Conservation (phyloP, 2,888 invertebrate genomes). For the Callyntrura guangdongensis region DNA sequence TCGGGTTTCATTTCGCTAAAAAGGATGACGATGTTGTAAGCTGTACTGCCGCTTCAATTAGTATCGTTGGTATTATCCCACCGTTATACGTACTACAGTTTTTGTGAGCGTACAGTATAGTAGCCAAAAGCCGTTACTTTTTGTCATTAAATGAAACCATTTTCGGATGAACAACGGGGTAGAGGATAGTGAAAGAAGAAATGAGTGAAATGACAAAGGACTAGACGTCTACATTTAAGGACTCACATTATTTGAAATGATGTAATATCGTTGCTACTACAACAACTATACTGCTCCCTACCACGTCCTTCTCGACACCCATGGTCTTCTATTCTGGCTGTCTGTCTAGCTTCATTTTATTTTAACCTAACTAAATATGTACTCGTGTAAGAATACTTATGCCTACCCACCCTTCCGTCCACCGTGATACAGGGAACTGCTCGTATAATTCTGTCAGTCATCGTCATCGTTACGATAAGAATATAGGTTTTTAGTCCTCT, state of each 20-base stretch:
- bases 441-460: background rate
- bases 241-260: constrained; percentile 41
- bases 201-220: constrained; percentile 46
- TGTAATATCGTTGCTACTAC: constrained; percentile 30
- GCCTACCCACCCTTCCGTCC: background rate
- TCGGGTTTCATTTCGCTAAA: background rate
- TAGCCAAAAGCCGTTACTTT: constrained; percentile 2
- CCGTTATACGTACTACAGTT: background rate
- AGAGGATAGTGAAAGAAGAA: background rate
- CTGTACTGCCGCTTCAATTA: constrained; percentile 7
- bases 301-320: background rate
- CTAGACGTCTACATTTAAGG: constrained; percentile 49
- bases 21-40: background rate
- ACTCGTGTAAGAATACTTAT: background rate
- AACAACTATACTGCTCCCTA: background rate
- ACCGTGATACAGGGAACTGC: background rate
- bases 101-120: background rate
- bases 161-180: background rate
- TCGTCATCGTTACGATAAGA: background rate
- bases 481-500: background rate
- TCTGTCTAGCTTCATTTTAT: background rate
- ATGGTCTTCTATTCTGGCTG: background rate
- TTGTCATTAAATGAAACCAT: constrained; percentile 44
- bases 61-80: background rate
- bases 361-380: too few relatives aligned